Conservation (phyloP, 2,888 invertebrate species). For the Drosophila picticornis region DNA sequence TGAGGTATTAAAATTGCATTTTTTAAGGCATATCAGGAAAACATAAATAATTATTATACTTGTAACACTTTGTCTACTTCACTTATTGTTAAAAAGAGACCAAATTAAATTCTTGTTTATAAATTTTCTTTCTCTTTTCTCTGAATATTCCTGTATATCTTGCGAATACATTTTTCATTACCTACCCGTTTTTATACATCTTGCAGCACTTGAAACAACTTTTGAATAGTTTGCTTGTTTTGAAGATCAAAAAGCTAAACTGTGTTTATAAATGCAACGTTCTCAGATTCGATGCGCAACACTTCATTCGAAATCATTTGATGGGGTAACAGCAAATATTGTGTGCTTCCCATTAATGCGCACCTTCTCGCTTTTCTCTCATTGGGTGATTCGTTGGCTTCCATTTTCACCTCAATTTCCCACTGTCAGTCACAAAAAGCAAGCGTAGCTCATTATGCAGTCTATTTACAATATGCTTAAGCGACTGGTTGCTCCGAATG, state of each 20-base stretch:
- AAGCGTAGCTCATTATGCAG: slow-evolving; percentile 77
- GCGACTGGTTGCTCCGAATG: slow-evolving; percentile 47
- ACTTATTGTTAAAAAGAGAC: not conserved
- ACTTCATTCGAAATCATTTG: slow-evolving; percentile 28
- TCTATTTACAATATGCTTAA: slow-evolving; percentile 79
- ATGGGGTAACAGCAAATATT: slow-evolving; percentile 18
- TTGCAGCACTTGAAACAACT: not conserved
- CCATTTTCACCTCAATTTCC: slow-evolving; percentile 66
- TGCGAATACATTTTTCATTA: not conserved
- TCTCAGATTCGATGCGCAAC: slow-evolving; percentile 1
- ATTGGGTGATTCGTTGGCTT: slow-evolving; percentile 27
- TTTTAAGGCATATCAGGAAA: too few species aligned
- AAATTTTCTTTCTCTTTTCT: not conserved
- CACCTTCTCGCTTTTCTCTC: not conserved
- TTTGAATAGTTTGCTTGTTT: not conserved
- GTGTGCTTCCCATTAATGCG: not conserved
- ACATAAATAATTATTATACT: not conserved
- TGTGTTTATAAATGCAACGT: not conserved
- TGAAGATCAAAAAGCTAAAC: not conserved
- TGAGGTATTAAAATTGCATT: too few species aligned
- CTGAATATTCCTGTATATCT: not conserved
- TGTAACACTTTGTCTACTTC: not conserved
- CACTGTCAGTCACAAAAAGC: slow-evolving; percentile 68
- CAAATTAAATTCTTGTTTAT: too few species aligned
- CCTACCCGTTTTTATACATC: not conserved